phyloP scores from a whole-genome alignment of 2,113 vertebrate genomes.

The Ciconia stormi region DNA sequence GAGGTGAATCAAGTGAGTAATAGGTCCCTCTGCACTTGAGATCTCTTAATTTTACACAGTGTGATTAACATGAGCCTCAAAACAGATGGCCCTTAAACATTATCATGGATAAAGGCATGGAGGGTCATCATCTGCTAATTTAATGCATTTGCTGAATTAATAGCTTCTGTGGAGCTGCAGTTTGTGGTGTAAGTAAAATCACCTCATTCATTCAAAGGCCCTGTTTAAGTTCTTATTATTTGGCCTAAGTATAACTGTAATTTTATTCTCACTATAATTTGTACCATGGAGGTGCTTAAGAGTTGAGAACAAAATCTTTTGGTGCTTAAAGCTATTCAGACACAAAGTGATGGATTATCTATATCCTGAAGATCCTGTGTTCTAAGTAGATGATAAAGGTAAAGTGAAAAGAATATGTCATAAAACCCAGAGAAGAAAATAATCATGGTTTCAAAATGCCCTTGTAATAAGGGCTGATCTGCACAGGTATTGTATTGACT shows the following conservation, averaged over 20 bases:
- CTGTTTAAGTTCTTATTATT: neutral
- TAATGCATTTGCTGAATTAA: neutral
- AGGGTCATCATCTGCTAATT: neutral
- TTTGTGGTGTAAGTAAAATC: neutral
- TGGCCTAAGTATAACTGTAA: neutral
- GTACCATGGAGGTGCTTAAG: neutral
- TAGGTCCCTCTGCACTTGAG: neutral
- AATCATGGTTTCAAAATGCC: neutral
- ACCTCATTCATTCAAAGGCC: neutral
- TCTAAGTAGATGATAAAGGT: neutral
- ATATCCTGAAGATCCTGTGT: neutral
- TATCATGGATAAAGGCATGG: neutral
- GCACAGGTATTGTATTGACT: neutral
- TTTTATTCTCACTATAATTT: neutral
- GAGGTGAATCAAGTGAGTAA: neutral
- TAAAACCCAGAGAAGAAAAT: neutral
- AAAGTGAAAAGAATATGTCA: neutral
- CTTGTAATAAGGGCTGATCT: neutral
- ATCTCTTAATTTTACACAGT: neutral
- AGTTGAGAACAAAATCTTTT: neutral
- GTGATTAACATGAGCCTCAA: neutral
- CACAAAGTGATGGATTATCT: neutral
- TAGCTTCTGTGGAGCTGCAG: neutral
- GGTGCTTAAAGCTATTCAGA: neutral
- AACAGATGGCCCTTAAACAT: neutral